Base-by-base conservation (phyloP, 2,888 invertebrate genomes). In the Agrochola macilenta region DNA sequence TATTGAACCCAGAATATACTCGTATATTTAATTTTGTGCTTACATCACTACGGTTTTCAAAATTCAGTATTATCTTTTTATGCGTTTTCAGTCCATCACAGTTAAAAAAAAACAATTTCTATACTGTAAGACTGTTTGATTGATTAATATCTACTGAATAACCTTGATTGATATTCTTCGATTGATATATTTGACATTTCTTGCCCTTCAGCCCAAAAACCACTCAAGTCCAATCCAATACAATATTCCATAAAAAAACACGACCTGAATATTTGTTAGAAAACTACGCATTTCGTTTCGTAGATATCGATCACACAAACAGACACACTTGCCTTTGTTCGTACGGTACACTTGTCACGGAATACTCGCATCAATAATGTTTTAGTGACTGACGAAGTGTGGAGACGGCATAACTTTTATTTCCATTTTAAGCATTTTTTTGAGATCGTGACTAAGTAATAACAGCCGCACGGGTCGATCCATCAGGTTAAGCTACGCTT, bases 321-420 rank as follows among this genome's bases (percentile, higher is more conserved):
- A 91, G 89, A 90, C 87, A 88, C 60, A 88, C 89, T 87, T 88
- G 87, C 90, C 90, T 91, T 92, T 92, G 94, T 94, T 91, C 89
- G 87, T 88, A 89, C 88, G 88, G 89, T 85, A 92, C 91, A 92
- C 93, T 93, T 92, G 95, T 95, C 96, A 96, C 96, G 96, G 93
- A 92, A 96, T 95, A 88, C 92, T 91, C 91, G 92, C 96, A 96
- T 96, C 96, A 96, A 96, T 96, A 95, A 95, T 91, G 89, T 91
- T 93, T 91, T 91, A n/a, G 89, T 69, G 81, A 68, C 17, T 9
- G 1, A 2, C 5, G 2, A 66, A 60, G 43, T 87, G 60, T 92
- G 92, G 95, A 94, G 85, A 71, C 0, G 88, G 92, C 89, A 82
- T 88, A 77, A 83, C 26, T 61, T 69, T 49, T 49, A 0, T 64